A percentile compares a stretch with the other conserved stretches of the same genome.
phyloP scores from a whole-genome alignment of 2,888 invertebrate genomes.

The Matsumyia berberina region DNA sequence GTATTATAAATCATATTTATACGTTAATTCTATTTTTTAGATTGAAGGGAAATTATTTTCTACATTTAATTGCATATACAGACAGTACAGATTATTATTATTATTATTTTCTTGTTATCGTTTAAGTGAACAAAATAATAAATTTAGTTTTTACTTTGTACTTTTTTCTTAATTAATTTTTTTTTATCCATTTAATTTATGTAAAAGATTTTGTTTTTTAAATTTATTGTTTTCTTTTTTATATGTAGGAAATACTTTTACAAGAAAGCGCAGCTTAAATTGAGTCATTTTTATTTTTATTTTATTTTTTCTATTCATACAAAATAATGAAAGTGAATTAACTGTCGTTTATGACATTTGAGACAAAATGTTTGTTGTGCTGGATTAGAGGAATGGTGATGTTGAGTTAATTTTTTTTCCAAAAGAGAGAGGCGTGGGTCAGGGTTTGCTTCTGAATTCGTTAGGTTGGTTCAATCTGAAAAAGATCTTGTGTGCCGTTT shows the following conservation, averaged over 20 bases:
- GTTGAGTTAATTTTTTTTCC: neutral
- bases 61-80: slow-evolving; percentile 38
- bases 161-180: slow-evolving; percentile 41
- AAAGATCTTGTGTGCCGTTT: too few relatives aligned
- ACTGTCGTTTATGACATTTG: slow-evolving; percentile 40
- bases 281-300: slow-evolving; percentile 67
- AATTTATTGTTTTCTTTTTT: slow-evolving; percentile 35
- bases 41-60: slow-evolving; percentile 35
- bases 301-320: slow-evolving; percentile 48
- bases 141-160: slow-evolving; percentile 39
- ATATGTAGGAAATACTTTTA: slow-evolving; percentile 44
- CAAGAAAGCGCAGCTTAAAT: slow-evolving; percentile 69
- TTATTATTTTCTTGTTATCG: too few relatives aligned
- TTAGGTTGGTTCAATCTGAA: too few relatives aligned
- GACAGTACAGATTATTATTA: slow-evolving; percentile 16
- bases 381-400: neutral
- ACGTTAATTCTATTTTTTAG: slow-evolving; percentile 31
- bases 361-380: slow-evolving; percentile 64
- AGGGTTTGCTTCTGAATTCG: too few relatives aligned
- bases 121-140: too few relatives aligned
- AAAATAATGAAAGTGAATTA: slow-evolving; percentile 24
- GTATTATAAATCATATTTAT: slow-evolving; percentile 56
- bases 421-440: too few relatives aligned
- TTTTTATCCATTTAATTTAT: slow-evolving; percentile 49
- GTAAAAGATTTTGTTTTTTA: slow-evolving; percentile 47